Evolutionary conservation across 2,888 invertebrate genomes (phyloP).

Genomic region (Leptura quadrifasciata): DNA sequence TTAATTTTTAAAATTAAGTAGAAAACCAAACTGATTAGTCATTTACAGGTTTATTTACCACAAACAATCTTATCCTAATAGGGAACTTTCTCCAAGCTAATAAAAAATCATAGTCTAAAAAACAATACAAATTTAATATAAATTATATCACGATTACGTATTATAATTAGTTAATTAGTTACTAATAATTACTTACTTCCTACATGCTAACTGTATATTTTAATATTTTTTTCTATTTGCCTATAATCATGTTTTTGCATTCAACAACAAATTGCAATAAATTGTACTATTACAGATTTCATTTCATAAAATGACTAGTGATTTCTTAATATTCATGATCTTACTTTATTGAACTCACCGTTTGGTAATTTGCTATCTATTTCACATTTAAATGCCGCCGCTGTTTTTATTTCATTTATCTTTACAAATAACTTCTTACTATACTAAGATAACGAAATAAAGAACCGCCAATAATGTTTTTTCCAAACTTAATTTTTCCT

Average conservation of each 20-base stretch:
- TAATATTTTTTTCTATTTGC: background rate
- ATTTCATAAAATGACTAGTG: constrained; percentile 13
- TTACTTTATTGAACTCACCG: background rate
- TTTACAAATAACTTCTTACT: too few species aligned
- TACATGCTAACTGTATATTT: background rate
- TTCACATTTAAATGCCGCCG: constrained; percentile 8
- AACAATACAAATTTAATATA: constrained; percentile 13
- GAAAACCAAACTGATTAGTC: background rate
- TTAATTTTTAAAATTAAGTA: background rate
- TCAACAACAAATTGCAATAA: background rate
- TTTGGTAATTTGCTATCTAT: constrained; percentile 16
- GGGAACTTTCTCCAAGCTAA: constrained; percentile 14
- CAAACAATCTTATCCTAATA: constrained; percentile 19
- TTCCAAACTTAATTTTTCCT: too few species aligned
- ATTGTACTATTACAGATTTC: constrained; percentile 1
- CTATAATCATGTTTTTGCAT: background rate
- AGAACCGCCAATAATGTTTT: too few species aligned
- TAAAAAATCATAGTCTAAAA: background rate
- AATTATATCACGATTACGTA: constrained; percentile 21
- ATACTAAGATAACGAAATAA: too few species aligned
- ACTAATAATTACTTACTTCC: constrained; percentile 16
- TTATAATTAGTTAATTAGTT: constrained; percentile 15
- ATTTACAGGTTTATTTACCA: constrained; percentile 23
- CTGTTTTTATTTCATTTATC: too few species aligned
- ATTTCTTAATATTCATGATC: constrained; percentile 15